These are phyloP conservation scores for Brachypterus glaber DNA, from an alignment of 2,888 invertebrate species.

Conservation along the genomic window DNA sequence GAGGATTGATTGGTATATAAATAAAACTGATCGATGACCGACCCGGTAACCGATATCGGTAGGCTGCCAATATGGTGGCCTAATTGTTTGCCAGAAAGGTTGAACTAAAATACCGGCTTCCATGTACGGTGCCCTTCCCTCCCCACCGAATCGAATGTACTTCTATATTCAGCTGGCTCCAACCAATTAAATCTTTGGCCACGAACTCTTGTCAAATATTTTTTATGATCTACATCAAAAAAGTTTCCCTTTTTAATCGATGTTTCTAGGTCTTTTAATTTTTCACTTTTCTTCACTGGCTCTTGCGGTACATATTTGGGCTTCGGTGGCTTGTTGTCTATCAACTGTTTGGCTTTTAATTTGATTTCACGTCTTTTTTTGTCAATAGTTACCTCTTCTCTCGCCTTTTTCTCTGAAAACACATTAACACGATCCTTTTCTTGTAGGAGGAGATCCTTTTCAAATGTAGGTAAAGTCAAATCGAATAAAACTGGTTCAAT, in stretches of 20 bases:
- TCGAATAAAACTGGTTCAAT: slow-evolving; percentile 26
- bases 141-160: slow-evolving; percentile 39
- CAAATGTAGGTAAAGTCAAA: slow-evolving; percentile 30
- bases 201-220: slow-evolving; percentile 31
- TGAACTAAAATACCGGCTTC: slow-evolving; percentile 35
- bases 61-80: slow-evolving; percentile 30
- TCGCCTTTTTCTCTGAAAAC: slow-evolving; percentile 35
- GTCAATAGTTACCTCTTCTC: slow-evolving; percentile 35
- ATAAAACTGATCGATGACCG: slow-evolving; percentile 25
- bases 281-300: slow-evolving; percentile 37
- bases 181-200: slow-evolving; percentile 29
- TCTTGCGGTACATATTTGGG: slow-evolving; percentile 35
- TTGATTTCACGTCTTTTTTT: slow-evolving; percentile 34
- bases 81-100: slow-evolving; percentile 26
- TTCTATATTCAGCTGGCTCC: slow-evolving; percentile 33
- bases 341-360: slow-evolving; percentile 29
- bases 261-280: slow-evolving; percentile 35
- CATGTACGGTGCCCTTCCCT: slow-evolving; percentile 37
- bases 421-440: slow-evolving; percentile 35
- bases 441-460: slow-evolving; percentile 35
- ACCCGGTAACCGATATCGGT: slow-evolving; percentile 29
- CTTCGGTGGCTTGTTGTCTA: slow-evolving; percentile 26
- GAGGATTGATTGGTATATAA: slow-evolving; percentile 19
- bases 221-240: slow-evolving; percentile 37
- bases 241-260: slow-evolving; percentile 37